phyloP scores from a whole-genome alignment of 2,113 vertebrate genomes.

The Bos indicus region DNA sequence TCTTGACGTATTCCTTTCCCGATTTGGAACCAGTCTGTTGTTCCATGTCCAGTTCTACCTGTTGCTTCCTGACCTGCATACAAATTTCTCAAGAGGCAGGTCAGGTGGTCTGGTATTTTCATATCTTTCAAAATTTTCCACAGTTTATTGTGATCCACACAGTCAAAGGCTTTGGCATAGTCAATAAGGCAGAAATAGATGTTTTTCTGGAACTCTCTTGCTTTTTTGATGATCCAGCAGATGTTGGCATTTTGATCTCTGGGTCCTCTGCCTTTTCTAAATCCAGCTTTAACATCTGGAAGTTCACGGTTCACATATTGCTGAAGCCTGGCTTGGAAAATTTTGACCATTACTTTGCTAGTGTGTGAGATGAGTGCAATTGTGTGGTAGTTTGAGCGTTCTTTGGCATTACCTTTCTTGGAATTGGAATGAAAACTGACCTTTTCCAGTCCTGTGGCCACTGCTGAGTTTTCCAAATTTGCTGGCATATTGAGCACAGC shows the following conservation, averaged over 20 bases:
- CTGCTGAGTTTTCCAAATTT: not conserved
- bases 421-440: not conserved
- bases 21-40: not conserved
- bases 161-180: not conserved
- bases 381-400: not conserved
- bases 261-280: not conserved
- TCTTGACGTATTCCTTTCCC: rapidly evolving
- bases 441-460: not conserved
- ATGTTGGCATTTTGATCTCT: not conserved
- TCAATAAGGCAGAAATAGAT: not conserved
- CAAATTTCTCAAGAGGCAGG: not conserved
- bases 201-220: not conserved
- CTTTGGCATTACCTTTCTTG: not conserved
- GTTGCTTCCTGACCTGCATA: not conserved
- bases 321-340: not conserved
- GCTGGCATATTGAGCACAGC: not conserved
- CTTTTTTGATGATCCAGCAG: rapidly evolving
- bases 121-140: not conserved
- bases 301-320: not conserved
- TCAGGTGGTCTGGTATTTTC: not conserved
- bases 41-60: not conserved
- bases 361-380: not conserved
- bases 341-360: not conserved
- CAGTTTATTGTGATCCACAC: not conserved
- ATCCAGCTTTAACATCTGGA: not conserved